phyloP scores from a whole-genome alignment of 2,888 invertebrate genomes.

The Gandaritis pyraliata region DNA sequence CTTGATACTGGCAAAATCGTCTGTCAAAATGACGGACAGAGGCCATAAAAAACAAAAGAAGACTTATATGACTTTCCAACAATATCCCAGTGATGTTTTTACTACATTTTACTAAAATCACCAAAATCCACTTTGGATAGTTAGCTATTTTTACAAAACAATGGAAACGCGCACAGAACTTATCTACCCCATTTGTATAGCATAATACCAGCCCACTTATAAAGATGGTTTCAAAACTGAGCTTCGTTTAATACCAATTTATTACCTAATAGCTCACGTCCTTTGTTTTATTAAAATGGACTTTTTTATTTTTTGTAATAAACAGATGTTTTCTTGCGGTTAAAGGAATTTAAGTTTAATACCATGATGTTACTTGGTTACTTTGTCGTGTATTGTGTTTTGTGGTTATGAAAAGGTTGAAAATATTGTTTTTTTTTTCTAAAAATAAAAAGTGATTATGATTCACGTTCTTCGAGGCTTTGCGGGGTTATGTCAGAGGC shows the following conservation, averaged over 20 bases:
- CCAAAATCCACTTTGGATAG: too few species aligned
- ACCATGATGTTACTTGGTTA: slow-evolving; percentile 8
- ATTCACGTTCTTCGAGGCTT: too few species aligned
- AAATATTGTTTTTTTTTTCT: too few species aligned
- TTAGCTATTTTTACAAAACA: too few species aligned
- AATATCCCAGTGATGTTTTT: too few species aligned
- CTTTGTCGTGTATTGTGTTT: slow-evolving; percentile 9
- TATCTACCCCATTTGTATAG: slow-evolving; percentile 59
- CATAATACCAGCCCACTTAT: slow-evolving; percentile 51
- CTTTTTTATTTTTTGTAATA: slow-evolving; percentile 21
- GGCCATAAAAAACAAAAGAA: too few species aligned
- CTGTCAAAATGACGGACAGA: too few species aligned
- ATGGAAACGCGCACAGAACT: slow-evolving; percentile 53
- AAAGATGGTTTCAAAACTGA: slow-evolving; percentile 33
- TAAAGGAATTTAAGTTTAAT: neutral
- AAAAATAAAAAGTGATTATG: too few species aligned
- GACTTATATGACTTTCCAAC: too few species aligned
- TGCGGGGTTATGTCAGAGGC: too few species aligned
- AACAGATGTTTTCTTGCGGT: slow-evolving; percentile 46
- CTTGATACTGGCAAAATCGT: too few species aligned
- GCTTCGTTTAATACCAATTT: slow-evolving; percentile 43
- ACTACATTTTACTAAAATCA: too few species aligned
- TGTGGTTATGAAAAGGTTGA: slow-evolving; percentile 1
- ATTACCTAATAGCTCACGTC: slow-evolving; percentile 46
- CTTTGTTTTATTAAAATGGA: slow-evolving; percentile 39